Conservation (phyloP, 2,113 vertebrate genomes). For the zebrafish (Danio rerio) region DNA sequence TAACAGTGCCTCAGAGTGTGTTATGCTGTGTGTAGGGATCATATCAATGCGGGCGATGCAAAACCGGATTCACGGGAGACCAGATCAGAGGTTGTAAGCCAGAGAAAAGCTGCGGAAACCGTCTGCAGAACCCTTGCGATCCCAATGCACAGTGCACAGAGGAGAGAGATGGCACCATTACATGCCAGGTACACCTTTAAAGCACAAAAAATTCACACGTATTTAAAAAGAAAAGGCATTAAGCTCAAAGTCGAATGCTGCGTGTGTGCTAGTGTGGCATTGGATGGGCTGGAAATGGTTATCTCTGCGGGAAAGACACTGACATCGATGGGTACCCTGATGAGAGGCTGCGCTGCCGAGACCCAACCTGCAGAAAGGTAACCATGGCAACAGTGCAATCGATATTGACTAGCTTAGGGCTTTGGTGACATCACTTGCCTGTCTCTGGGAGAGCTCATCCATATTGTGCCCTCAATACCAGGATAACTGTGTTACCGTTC, state of each 20-base stretch:
- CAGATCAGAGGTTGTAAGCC: slow-evolving; percentile 88
- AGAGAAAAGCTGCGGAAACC: slow-evolving; percentile 85
- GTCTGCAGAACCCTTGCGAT: slow-evolving; percentile 90
- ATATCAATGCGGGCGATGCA: slow-evolving; percentile 89
- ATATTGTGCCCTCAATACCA: slow-evolving; percentile 59
- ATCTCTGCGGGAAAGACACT: slow-evolving; percentile 91
- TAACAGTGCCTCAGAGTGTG: background rate
- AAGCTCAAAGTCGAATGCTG: background rate
- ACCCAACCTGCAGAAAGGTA: slow-evolving; percentile 90
- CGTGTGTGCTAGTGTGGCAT: slow-evolving; percentile 85
- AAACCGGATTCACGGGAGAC: slow-evolving; percentile 88
- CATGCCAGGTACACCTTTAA: slow-evolving; percentile 81
- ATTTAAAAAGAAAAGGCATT: background rate
- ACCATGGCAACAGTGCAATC: slow-evolving; percentile 20
- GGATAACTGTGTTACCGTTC: slow-evolving; percentile 94
- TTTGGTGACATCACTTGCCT: background rate
- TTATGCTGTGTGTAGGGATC: slow-evolving; percentile 82
- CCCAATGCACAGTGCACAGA: slow-evolving; percentile 83
- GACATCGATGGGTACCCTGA: slow-evolving; percentile 98
- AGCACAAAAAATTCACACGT: background rate
- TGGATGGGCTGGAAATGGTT: slow-evolving; percentile 96
- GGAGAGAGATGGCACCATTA: slow-evolving; percentile 85
- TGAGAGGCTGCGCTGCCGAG: slow-evolving; percentile 88
- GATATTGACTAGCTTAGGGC: slow-evolving; percentile 5
- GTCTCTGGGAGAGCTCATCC: background rate